Evolutionary conservation across 2,797 vertebrate genomes (phyloP), one percentile per base, ranked within the genome.

Genomic region (Myoxocephalus aenaeus): DNA sequence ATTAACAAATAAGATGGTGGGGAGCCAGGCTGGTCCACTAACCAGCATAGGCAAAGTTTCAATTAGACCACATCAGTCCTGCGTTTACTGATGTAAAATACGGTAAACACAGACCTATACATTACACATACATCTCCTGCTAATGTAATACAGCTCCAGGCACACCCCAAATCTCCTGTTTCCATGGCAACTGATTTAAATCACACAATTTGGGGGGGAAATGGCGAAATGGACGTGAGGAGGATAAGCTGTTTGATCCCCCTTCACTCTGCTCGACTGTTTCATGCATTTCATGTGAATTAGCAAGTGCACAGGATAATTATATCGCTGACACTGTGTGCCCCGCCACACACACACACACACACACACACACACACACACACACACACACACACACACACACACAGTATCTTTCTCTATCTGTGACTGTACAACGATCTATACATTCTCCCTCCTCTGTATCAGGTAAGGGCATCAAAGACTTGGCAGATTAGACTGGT

Each of bases 391-490:
- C 40, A 25, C 51, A 46, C 13, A 53, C 25, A 59, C 18, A 51
- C 61, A 70, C 44, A 40, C n/a, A 18, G 51, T 79, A 85, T 54
- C 53, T 90, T 78, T 65, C 72, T 63, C 20, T 67, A 80, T 89
- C 81, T 84, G 5, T 20, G 69, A 80, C 77, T 81, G 81, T 87
- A 82, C 77, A 81, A 78, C 78, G 82, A 65, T 81, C 81, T 83
- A 80, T 93, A 88, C 84, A 85, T 86, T 82, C 77, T 46, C 54
- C 56, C 77, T 83, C 34, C 61, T 71, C 64, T 65, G 62, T 82
- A 94, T 93, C 92, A 78, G 88, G 56, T 86, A 80, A 92, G 92
- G 92, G 89, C 92, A 94, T 94, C 92, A 79, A 77, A 64, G 86
- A 87, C 85, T 92, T 86, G 90, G 85, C 88, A 90, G 90, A 93